Evolutionary conservation across 1,140 invertebrate species (phyloP), one percentile per base, ranked within the genome.

Genomic region (Mesaphorura yosii): DNA sequence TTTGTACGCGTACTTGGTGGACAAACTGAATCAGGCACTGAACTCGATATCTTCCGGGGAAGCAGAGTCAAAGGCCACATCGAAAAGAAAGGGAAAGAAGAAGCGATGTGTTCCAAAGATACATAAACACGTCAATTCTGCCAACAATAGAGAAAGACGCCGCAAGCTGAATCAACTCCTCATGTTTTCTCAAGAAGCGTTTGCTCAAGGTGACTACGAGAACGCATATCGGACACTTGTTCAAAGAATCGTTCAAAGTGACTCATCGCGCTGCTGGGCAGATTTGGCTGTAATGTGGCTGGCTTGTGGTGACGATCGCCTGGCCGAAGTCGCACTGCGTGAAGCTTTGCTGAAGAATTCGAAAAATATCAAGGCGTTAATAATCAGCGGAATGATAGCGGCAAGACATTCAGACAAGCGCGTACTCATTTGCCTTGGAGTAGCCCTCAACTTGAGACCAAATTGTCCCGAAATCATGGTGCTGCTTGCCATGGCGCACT

Each of bases 281-380:
- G 56, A 62, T 20, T 58, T 58, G 40, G 56, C 53, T n/a, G 19
- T 51, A 1, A 58, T 62, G 56, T 58, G 56, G 56, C 22, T 52
- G 1, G 2, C 45, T 2, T 25, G 34, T 15, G 46, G 46, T 3
- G 44, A 46, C 19, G 44, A 46, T 26, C 41, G 54, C 19, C 53
- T 56, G 50, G 56, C 49, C 1, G 57, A 62, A 38, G 59, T 62
- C 28, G 44, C 51, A 3, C 22, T 54, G 0, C 0, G 45, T 29
- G 60, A 62, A 54, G 60, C 57, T 6, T 28, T 62, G 5, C 41
- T 31, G 0, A 39, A 29, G 6, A 34, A 62, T 42, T 51, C 56
- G 3, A 44, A 46, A 15, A 34, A 52, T 27, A n/a, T 56, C 2
- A 22, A 50, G 19, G 60, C 46, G 6, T 51, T 58, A 7, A 7